Percentiles rank a stretch among this genome's conserved stretches.
These are phyloP conservation scores for Gandaritis pyraliata DNA, from an alignment of 2,888 invertebrate genomes.

Conservation along the genomic window DNA sequence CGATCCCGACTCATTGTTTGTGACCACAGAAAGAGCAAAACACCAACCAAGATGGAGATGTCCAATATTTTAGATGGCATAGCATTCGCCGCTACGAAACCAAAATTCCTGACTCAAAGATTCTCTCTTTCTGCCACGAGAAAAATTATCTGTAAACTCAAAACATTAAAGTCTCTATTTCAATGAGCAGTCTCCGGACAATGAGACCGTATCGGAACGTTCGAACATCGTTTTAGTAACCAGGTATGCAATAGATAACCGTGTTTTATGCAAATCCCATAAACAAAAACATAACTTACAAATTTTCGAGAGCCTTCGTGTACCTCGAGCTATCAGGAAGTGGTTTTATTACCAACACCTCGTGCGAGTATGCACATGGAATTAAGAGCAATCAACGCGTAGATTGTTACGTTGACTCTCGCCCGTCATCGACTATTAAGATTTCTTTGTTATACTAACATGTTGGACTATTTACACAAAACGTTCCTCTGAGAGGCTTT, in stretches of 20 bases:
- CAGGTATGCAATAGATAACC: conserved; percentile 81
- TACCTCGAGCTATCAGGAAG: conserved; percentile 58
- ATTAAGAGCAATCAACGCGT: conserved; percentile 79
- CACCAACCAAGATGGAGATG: conserved; percentile 81
- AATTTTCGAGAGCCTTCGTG: conserved; percentile 72
- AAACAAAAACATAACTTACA: conserved; percentile 77
- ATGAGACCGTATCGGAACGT: conserved; percentile 68
- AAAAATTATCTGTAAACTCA: conserved; percentile 62
- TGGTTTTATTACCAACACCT: conserved; percentile 60
- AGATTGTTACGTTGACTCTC: conserved; percentile 81
- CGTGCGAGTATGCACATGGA: conserved; percentile 59
- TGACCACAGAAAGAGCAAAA: conserved; percentile 79
- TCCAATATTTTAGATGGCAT: conserved; percentile 85
- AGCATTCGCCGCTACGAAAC: conserved; percentile 81
- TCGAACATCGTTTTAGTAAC: conserved; percentile 77
- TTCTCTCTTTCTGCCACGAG: conserved; percentile 52
- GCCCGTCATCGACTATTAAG: conserved; percentile 84
- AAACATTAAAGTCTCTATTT: conserved; percentile 61
- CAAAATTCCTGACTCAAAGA: conserved; percentile 76
- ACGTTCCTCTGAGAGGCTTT: conserved; percentile 75
- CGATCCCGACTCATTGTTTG: conserved; percentile 81
- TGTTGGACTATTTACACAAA: conserved; percentile 84
- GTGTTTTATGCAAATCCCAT: conserved; percentile 79
- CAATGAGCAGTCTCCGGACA: conserved; percentile 52
- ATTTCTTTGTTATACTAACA: conserved; percentile 83